These are phyloP conservation scores for Trachelipus rathkii DNA, from an alignment of 1,140 invertebrate genomes.

Conservation along the genomic window DNA sequence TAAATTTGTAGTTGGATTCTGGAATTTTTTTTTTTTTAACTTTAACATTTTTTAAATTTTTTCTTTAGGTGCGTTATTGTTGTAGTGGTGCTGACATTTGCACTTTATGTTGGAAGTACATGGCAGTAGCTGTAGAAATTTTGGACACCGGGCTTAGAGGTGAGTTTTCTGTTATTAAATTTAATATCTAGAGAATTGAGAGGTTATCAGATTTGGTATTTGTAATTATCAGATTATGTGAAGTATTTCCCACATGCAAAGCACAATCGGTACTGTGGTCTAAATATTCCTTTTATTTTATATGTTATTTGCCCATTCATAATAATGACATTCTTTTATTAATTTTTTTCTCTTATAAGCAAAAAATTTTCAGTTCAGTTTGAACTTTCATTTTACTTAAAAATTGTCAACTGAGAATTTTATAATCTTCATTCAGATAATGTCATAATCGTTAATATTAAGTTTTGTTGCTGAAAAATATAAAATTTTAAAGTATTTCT, in stretches of 20 bases:
- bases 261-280: background rate
- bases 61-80: slow-evolving; percentile 77
- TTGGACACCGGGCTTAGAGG: slow-evolving; percentile 77
- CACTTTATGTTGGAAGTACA: slow-evolving; percentile 93
- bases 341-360: no score
- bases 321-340: no score
- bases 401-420: no score
- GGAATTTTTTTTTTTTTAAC: background rate
- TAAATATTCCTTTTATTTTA: background rate
- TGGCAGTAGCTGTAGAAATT: slow-evolving; percentile 87
- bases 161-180: slow-evolving; percentile 49
- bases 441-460: no score
- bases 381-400: no score
- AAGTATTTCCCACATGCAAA: background rate
- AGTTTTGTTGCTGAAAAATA: no score
- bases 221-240: background rate
- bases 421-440: no score
- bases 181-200: background rate
- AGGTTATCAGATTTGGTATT: background rate
- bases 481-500: no score
- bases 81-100: slow-evolving; percentile 59
- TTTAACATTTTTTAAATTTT: slow-evolving; percentile 51
- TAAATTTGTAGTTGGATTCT: background rate
- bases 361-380: no score
- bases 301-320: background rate